These are phyloP conservation scores for Thamnophis elegans DNA, from an alignment of 2,797 vertebrate genomes.

Conservation along the genomic window DNA sequence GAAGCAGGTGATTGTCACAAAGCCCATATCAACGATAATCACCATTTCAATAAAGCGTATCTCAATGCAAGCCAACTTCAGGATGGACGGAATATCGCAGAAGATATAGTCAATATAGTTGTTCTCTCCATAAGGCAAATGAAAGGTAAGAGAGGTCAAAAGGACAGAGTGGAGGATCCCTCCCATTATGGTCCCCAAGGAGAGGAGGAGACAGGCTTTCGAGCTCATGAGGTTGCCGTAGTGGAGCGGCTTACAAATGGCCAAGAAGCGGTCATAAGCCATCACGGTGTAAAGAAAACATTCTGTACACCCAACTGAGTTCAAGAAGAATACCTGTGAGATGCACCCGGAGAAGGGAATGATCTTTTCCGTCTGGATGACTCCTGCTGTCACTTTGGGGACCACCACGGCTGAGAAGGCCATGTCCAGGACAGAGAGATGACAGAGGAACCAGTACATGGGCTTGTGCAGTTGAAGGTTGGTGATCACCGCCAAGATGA, in stretches of 20 bases:
- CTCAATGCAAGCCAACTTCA: slow-evolving; percentile 45
- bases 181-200: slow-evolving; percentile 31
- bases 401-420: slow-evolving; percentile 5
- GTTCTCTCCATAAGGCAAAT: slow-evolving; percentile 30
- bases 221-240: slow-evolving; percentile 19
- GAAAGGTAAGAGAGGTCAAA: slow-evolving; percentile 38
- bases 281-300: slow-evolving; percentile 18
- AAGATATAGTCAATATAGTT: slow-evolving; percentile 40
- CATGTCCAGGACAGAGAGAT: slow-evolving; percentile 1
- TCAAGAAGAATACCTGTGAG: slow-evolving; percentile 29
- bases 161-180: slow-evolving; percentile 32
- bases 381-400: background rate
- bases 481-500: slow-evolving; percentile 32
- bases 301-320: slow-evolving; percentile 16
- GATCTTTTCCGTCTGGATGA: background rate
- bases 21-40: slow-evolving; percentile 43
- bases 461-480: slow-evolving; percentile 5
- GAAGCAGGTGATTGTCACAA: slow-evolving; percentile 42
- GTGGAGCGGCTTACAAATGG: background rate
- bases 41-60: slow-evolving; percentile 28
- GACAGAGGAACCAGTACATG: slow-evolving; percentile 22
- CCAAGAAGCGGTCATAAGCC: slow-evolving; percentile 12
- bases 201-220: slow-evolving; percentile 33
- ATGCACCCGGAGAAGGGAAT: background rate
- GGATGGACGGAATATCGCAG: slow-evolving; percentile 47